Conservation (phyloP, 2,113 vertebrate species). For the Mobula hypostoma region DNA sequence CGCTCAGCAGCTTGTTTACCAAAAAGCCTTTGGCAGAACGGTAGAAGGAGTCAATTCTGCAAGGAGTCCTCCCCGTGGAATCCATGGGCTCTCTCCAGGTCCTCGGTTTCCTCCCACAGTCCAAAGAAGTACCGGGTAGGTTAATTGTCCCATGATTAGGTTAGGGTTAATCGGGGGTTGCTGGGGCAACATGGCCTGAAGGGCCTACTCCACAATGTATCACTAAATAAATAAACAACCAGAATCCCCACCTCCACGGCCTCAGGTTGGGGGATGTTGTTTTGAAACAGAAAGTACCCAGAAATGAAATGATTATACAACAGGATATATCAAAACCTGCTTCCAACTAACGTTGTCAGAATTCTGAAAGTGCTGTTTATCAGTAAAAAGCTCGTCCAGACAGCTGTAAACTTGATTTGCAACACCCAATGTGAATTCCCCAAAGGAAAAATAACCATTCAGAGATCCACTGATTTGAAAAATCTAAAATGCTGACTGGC, state of each 20-base stretch:
- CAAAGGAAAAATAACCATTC: neutral
- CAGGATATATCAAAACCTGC: neutral
- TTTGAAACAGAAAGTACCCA: neutral
- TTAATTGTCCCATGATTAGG: too few species aligned
- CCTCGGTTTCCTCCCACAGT: too few species aligned
- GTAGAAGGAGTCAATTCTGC: too few species aligned
- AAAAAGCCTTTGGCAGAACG: neutral
- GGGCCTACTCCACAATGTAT: too few species aligned
- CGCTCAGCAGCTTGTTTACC: neutral
- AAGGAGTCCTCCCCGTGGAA: too few species aligned
- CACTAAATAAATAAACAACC: too few species aligned
- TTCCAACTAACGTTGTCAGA: neutral
- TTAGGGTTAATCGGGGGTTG: too few species aligned
- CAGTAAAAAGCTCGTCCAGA: neutral
- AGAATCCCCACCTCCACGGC: neutral
- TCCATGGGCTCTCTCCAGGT: too few species aligned
- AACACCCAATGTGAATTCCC: conserved; percentile 1
- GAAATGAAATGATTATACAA: neutral
- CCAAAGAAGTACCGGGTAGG: too few species aligned
- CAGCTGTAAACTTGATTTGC: neutral
- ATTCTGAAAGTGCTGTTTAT: neutral
- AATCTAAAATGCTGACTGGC: neutral
- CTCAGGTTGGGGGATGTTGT: neutral
- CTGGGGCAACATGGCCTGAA: too few species aligned
- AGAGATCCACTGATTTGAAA: neutral